Conservation (phyloP, 92 coral and sea anemone genomes). For the Nematostella vectensis region DNA sequence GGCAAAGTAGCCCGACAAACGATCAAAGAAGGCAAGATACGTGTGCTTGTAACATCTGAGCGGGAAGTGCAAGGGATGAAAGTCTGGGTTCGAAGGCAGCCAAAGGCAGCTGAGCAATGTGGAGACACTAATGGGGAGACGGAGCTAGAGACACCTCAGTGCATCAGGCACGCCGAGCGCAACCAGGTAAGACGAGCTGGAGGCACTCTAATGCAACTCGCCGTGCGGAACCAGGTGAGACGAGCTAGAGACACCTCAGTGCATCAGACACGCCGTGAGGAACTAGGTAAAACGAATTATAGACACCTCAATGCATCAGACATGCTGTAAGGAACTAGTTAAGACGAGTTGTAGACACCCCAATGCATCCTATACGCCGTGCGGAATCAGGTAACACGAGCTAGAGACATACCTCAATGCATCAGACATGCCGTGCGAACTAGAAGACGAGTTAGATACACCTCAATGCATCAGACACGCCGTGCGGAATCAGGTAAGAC, state of each 20-base stretch:
- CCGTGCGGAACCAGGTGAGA: too few relatives aligned
- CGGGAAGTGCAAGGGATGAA: conserved; percentile 22
- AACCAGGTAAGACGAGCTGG: conserved; percentile 29
- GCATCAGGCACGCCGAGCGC: conserved; percentile 15
- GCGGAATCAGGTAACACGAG: conserved; percentile 22
- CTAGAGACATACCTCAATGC: too few relatives aligned
- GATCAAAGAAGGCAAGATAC: conserved; percentile 64
- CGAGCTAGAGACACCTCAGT: conserved; percentile 18
- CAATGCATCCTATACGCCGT: conserved; percentile 11
- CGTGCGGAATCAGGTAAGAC: conserved; percentile 18
- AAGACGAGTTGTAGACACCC: conserved; percentile 21
- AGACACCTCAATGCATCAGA: too few relatives aligned
- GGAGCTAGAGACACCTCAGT: conserved; percentile 16
- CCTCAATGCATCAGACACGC: conserved; percentile 22
- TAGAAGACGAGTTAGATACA: conserved; percentile 19
- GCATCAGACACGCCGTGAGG: conserved; percentile 14
- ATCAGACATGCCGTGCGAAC: too few relatives aligned
- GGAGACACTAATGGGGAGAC: conserved; percentile 54
- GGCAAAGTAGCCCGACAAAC: conserved; percentile 69
- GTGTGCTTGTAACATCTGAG: conserved; percentile 44
- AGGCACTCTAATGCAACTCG: too few relatives aligned
- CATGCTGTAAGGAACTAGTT: too few relatives aligned
- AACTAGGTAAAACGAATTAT: conserved; percentile 26
- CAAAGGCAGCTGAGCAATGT: conserved; percentile 49
- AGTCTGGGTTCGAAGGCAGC: conserved; percentile 61